Evolutionary conservation across 2,797 vertebrate species (phyloP).

Genomic region (Pantherophis vulpinus): DNA sequence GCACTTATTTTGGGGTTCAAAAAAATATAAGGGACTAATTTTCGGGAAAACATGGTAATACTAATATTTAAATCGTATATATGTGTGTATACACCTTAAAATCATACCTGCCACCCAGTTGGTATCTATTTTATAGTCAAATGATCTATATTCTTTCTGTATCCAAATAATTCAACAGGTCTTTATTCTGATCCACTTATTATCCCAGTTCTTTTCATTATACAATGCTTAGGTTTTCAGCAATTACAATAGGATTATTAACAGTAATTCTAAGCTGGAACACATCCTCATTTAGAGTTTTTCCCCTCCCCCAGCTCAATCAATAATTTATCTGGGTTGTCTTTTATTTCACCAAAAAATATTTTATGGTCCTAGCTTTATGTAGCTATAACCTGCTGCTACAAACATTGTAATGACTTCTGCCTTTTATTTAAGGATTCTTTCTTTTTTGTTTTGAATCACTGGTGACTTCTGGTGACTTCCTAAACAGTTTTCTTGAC

Average conservation of each 20-base stretch:
- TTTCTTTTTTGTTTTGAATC: neutral
- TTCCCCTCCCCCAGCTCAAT: neutral
- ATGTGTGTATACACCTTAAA: neutral
- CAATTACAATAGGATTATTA: neutral
- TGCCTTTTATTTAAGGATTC: neutral
- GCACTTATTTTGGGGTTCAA: no score
- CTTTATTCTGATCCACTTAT: neutral
- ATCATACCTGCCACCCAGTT: conserved; percentile 13
- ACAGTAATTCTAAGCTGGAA: neutral
- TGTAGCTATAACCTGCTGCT: neutral
- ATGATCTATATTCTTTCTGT: neutral
- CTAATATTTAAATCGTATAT: neutral
- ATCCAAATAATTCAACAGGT: neutral
- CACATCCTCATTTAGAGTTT: neutral
- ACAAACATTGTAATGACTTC: neutral
- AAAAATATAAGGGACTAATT: no score
- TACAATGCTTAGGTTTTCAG: neutral
- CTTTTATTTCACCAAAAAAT: neutral
- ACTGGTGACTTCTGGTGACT: neutral
- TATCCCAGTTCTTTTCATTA: neutral
- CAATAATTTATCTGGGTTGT: neutral
- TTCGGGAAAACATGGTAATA: neutral
- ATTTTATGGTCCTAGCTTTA: neutral
- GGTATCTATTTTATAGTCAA: neutral
- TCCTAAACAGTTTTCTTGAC: neutral